Conservation (phyloP, 2,797 vertebrate species). For the Crocodylus rhombifer region DNA sequence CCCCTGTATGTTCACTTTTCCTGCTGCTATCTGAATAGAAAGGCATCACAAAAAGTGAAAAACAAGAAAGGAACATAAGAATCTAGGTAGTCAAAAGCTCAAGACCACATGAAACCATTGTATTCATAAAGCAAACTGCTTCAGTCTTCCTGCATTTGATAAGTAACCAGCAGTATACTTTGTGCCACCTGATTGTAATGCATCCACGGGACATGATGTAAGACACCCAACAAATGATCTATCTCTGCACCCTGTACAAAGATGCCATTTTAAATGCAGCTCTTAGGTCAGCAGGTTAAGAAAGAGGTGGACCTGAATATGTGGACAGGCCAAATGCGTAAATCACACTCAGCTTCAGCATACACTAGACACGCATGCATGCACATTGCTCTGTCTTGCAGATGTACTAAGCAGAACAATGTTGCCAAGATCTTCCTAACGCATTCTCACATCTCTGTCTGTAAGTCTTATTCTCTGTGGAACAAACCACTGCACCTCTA, state of each 20-base stretch:
- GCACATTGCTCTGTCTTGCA: not conserved
- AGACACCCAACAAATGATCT: not conserved
- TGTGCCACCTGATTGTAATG: not conserved
- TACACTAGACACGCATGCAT: slow-evolving; percentile 11
- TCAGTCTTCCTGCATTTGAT: not conserved
- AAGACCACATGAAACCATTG: too few relatives aligned
- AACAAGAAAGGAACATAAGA: not conserved
- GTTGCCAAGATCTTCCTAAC: not conserved
- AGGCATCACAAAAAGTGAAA: not conserved
- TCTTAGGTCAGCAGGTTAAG: slow-evolving; percentile 12
- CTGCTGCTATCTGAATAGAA: not conserved
- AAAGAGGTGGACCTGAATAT: not conserved
- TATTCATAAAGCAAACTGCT: too few relatives aligned
- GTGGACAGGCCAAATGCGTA: slow-evolving; percentile 31
- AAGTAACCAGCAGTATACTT: slow-evolving; percentile 33
- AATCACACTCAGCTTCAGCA: not conserved
- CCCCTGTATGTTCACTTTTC: not conserved
- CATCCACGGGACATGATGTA: not conserved
- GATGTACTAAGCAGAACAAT: not conserved
- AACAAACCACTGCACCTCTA: not conserved
- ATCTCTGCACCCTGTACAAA: not conserved
- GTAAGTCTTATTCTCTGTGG: not conserved
- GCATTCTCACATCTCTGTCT: not conserved
- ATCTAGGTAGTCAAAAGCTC: not conserved
- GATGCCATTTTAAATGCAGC: not conserved